These are phyloP conservation scores for Aldabrachelys gigantea DNA, from an alignment of 2,113 vertebrate genomes.

Conservation along the genomic window DNA sequence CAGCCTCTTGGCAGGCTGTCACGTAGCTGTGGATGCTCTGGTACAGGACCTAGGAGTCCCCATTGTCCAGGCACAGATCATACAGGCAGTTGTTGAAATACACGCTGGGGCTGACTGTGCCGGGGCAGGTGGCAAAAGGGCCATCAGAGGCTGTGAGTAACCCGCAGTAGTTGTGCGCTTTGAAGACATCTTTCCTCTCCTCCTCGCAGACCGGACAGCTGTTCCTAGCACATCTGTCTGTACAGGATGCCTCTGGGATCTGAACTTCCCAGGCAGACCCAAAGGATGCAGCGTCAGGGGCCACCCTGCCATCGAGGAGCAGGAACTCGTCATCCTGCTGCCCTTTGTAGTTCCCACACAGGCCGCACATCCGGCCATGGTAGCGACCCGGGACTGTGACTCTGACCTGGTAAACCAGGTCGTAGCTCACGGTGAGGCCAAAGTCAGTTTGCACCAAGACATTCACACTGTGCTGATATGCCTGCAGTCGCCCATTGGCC, in stretches of 20 bases:
- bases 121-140: conserved; percentile 71
- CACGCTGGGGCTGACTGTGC: conserved; percentile 6
- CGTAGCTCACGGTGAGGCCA: conserved; percentile 65
- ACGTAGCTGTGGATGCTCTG: conserved; percentile 81
- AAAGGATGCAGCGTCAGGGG: neutral
- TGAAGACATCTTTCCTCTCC: conserved; percentile 19
- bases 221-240: neutral
- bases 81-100: conserved; percentile 67
- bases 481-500: neutral
- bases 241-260: rapidly evolving
- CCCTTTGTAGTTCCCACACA: conserved; percentile 78
- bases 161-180: conserved; percentile 71
- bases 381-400: conserved; percentile 67
- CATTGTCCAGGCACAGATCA: conserved; percentile 27
- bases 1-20: conserved; percentile 77
- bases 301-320: conserved; percentile 39
- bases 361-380: conserved; percentile 67
- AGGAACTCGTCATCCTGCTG: conserved; percentile 55
- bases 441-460: conserved; percentile 60
- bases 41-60: conserved; percentile 74
- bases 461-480: conserved; percentile 40
- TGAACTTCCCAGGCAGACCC: conserved; percentile 67
- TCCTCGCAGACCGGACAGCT: conserved; percentile 37
- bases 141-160: conserved; percentile 41
- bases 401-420: conserved; percentile 59